Conservation (phyloP, 2,888 invertebrate genomes). For the Sisyra terminalis region DNA sequence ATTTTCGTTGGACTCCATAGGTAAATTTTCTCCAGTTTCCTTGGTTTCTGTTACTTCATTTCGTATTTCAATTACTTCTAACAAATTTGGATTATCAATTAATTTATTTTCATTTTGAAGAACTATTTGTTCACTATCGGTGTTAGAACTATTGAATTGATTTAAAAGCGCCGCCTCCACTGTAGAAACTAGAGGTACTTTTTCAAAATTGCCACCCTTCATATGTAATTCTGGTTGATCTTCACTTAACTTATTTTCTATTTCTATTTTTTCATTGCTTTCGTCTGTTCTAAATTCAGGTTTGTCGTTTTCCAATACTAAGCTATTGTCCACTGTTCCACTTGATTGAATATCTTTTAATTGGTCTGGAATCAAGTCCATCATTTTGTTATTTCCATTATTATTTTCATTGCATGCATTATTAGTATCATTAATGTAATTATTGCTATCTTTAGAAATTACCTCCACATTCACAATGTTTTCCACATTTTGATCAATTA, state of each 20-base stretch:
- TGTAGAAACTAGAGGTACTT: no score
- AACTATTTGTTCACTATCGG: no score
- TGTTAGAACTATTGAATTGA: neutral
- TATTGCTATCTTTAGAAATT: neutral
- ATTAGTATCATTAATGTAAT: constrained; percentile 2
- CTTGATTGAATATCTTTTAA: no score
- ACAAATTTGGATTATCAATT: no score
- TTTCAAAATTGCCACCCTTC: no score
- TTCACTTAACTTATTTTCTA: constrained; percentile 1
- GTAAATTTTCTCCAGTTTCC: no score
- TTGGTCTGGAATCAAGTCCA: neutral
- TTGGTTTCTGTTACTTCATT: neutral
- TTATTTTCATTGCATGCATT: neutral
- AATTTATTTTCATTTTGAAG: neutral
- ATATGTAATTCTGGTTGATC: constrained; percentile 3
- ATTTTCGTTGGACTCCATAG: no score
- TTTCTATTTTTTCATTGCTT: neutral
- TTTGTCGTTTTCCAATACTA: neutral
- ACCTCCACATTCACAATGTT: neutral
- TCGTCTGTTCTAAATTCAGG: neutral
- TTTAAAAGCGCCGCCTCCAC: no score
- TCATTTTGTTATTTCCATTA: constrained; percentile 1
- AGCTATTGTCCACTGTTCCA: neutral
- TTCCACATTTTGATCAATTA: neutral
- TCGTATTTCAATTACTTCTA: neutral